Evolutionary conservation across 2,113 vertebrate genomes (phyloP), one percentile per base, ranked within the genome.

Genomic region (Bungarus multicinctus): DNA sequence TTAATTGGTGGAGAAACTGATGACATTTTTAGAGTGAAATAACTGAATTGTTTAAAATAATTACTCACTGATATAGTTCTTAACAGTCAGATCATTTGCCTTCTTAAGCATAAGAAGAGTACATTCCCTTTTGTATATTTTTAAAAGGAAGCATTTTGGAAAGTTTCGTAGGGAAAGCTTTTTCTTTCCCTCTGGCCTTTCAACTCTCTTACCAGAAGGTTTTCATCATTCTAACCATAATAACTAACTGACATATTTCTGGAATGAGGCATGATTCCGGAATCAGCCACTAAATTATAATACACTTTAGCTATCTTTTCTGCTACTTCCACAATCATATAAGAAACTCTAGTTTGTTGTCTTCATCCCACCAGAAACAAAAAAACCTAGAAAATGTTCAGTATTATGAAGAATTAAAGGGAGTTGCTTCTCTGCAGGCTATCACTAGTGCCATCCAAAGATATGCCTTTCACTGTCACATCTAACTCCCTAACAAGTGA

Each of bases 191-290:
- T 43, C 34, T 81, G 74, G 74, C 87, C 91, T 93, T 94, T 94
- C 52, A 93, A 90, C 55, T 90, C 50, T 91, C 54, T 93, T 52
- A 89, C 39, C 74, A 96, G 93, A 94, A 95, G 89, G 57, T 91
- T 96, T 96, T 94, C 92, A 69, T 94, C 90, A 54, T 69, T 93
- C 58, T 95, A 0, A 2, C 89, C 25, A 0, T 91, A 90, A 93
- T 43, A 91, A 57, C 20, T 93, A n/a, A 91, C 93, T 94, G 93
- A 94, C 85, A n/a, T 50, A 52, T 96, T 97, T 96, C 93, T 96
- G 86, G 91, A 95, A 89, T 91, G 87, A 93, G 0, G 0, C 0
- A 90, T 5, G 88, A 95, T 85, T 90, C 81, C 27, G 88, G 58
- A 94, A 93, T 94, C 91, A 90, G 45, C 74, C 50, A 20, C 93